Evolutionary conservation across 2,797 vertebrate genomes (phyloP), one percentile per base, ranked within the genome.

Genomic region (Acanthopagrus latus): DNA sequence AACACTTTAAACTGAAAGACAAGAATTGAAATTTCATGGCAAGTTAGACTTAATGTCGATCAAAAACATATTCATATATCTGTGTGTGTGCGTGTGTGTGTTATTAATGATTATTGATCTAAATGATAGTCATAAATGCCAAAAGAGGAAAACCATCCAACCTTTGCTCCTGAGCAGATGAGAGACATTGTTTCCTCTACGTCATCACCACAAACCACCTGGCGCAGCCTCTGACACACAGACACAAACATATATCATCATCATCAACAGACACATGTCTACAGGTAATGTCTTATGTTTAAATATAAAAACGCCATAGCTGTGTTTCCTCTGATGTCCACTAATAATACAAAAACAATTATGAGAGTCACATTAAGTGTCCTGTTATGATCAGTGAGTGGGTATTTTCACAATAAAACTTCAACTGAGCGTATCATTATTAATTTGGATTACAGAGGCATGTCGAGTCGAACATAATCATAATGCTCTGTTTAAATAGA

Each of bases 91-190:
- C 55, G 2, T 41, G 16, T 54, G 21, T 13, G 27, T 21, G 29
- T 23, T 0, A 51, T 33, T 1, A 67, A 25, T 41, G 7, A 58
- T 41, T 18, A 29, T 1, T 54, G 47, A 56, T 16, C n/a, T 69
- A 17, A 23, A 18, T 13, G 33, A 23, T 3, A 11, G 41, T 48
- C 47, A 66, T 44, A 20, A 55, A n/a, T 2, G 18, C 38, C 5
- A 5, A 21, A 4, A 25, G 14, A 10, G n/a, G 58, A 16, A 52
- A 60, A 41, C 18, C 20, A 50, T 50, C 55, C 21, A 8, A 93
- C 94, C 86, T 91, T 93, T 11, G 93, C 92, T 68, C 95, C 95
- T 0, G 95, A 96, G 41, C 92, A 95, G 85, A 96, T 92, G 50
- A 96, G 88, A 51, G 90, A 92, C 84, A 96, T 86, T 0, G 95